phyloP scores from a whole-genome alignment of 1,140 invertebrate genomes.

The Drosophila obscura region DNA sequence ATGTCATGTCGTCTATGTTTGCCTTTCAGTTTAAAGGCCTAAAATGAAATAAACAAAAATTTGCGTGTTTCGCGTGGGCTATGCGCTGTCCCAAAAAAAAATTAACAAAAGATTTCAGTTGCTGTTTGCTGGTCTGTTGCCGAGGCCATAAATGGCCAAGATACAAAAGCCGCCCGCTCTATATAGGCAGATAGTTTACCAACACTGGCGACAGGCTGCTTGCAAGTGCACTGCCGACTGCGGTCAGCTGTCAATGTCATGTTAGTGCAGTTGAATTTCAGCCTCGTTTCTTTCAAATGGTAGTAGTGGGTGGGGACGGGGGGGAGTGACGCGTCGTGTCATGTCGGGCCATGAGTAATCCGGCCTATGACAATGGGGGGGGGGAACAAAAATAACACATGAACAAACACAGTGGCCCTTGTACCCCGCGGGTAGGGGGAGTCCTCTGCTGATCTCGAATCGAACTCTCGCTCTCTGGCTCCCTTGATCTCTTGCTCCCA shows the following conservation, averaged over 20 bases:
- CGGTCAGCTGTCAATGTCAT: conserved; percentile 59
- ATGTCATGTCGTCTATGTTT: conserved; percentile 58
- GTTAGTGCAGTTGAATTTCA: conserved; percentile 4
- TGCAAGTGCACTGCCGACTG: conserved; percentile 36
- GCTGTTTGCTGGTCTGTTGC: conserved; percentile 2
- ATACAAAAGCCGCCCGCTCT: conserved; percentile 16
- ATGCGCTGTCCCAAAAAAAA: conserved; percentile 32
- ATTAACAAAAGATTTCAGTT: conserved; percentile 21
- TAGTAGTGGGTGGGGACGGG: too few species aligned
- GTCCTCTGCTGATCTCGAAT: too few species aligned
- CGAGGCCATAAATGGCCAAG: conserved; percentile 61
- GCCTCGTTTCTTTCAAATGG: too few species aligned
- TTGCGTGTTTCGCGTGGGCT: conserved; percentile 54
- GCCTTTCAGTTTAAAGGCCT: conserved; percentile 50
- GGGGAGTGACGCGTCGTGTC: too few species aligned
- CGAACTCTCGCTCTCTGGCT: too few species aligned
- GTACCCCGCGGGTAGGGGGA: too few species aligned
- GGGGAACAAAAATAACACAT: too few species aligned
- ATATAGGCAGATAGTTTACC: conserved; percentile 10
- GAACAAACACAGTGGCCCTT: too few species aligned
- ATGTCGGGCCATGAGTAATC: too few species aligned
- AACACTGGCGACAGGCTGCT: conserved; percentile 13
- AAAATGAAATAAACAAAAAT: conserved; percentile 50
- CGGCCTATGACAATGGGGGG: too few species aligned
- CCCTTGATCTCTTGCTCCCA: too few species aligned